phyloP scores from a whole-genome alignment of 2,888 invertebrate species.

The Nezara viridula region DNA sequence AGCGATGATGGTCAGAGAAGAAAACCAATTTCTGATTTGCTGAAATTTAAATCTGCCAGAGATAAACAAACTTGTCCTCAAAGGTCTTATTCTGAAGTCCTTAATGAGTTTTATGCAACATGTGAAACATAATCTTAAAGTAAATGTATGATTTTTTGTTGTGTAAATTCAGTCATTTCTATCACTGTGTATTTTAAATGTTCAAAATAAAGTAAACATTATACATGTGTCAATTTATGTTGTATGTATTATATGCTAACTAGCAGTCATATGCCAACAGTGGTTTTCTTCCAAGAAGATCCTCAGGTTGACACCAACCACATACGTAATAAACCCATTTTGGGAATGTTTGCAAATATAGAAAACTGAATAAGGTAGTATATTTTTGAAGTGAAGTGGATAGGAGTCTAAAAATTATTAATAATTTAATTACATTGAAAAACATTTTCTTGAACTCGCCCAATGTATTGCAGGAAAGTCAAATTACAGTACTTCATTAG shows the following conservation, averaged over 20 bases:
- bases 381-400: too few relatives aligned
- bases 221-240: background rate
- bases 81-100: slow-evolving; percentile 36
- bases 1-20: background rate
- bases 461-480: too few relatives aligned
- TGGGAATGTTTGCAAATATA: too few relatives aligned
- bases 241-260: background rate
- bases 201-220: background rate
- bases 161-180: background rate
- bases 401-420: too few relatives aligned
- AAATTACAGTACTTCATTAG: too few relatives aligned
- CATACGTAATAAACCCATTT: background rate
- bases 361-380: too few relatives aligned
- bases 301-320: background rate
- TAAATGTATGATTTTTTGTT: background rate
- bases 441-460: too few relatives aligned
- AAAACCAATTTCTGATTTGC: slow-evolving; percentile 21
- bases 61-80: slow-evolving; percentile 15
- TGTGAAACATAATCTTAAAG: background rate
- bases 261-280: background rate
- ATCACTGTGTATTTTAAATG: background rate
- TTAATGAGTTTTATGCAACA: slow-evolving; percentile 1
- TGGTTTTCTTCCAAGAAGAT: background rate
- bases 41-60: background rate
- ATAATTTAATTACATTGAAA: too few relatives aligned